Base-by-base conservation (phyloP, 2,888 invertebrate species). In the Pasiphila rectangulata region DNA sequence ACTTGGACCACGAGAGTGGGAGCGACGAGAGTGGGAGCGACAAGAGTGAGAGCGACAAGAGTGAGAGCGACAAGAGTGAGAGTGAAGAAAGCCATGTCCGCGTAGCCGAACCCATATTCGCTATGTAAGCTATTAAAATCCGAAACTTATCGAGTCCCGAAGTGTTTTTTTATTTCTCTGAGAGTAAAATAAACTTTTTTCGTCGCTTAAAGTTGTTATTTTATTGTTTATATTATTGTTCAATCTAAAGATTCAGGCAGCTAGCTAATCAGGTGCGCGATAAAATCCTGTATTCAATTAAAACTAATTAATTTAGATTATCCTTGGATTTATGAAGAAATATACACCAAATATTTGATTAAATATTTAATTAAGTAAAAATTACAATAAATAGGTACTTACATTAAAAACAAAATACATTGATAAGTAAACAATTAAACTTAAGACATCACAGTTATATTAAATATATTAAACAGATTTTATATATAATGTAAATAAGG, bases 401-500 rank as follows among this genome's bases (percentile, higher is more conserved):
- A 27, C 7, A 27, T 13, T 10, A 13, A 7, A 13, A 0, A 9
- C 1, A 17, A 20, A 12, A 27, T 19, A 39, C 12, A 12, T 38
- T 25, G 9, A 25, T 24, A 10, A 7, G 4, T 15, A 19, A 42
- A 15, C 20, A 35, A 21, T 6, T 24, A 34, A 46, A 46, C 12
- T 34, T 9, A 34, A 21, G 16, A 40, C 35, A 46, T 46, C 46
- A 46, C 46, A 46, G 46, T 36, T 23, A 46, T 7, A 35, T 25
- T 7, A 41, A 27, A 17, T 30, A 42, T 30, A 24, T 27, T 27
- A 27, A 7, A 27, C 23, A 2, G 2, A 13, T 13, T 27, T 24
- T 24, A 5, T 12, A 5, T 25, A n/a, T n/a, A n/a, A n/a, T n/a
- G n/a, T n/a, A n/a, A n/a, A n/a, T n/a, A n/a, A n/a, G n/a, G n/a